Conservation (phyloP, 1,140 invertebrate species). For the Macrocentrus cingulum region DNA sequence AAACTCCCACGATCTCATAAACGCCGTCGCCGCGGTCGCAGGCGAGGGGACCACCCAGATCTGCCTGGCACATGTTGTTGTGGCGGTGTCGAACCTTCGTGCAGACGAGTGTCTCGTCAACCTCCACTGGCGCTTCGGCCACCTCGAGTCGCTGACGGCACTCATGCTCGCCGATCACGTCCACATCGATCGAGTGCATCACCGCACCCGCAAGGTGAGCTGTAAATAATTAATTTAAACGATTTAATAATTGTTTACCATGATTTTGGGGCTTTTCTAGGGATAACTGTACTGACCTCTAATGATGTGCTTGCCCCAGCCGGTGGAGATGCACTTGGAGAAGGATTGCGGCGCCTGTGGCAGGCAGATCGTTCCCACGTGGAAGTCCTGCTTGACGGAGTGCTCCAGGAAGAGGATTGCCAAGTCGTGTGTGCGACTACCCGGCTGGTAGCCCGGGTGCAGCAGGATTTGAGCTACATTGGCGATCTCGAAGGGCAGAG, state of each 20-base stretch:
- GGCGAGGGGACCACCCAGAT: slow-evolving; percentile 75
- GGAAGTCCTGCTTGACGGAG: slow-evolving; percentile 64
- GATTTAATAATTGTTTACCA: too few species aligned
- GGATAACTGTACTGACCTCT: slow-evolving; percentile 63
- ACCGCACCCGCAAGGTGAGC: slow-evolving; percentile 71
- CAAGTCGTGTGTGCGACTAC: slow-evolving; percentile 68
- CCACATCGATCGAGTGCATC: slow-evolving; percentile 73
- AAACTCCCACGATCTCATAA: slow-evolving; percentile 73
- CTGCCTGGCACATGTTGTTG: slow-evolving; percentile 64
- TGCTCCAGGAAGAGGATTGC: slow-evolving; percentile 72
- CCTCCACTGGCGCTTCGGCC: slow-evolving; percentile 33
- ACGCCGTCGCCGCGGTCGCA: slow-evolving; percentile 70
- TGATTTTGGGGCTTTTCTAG: too few species aligned
- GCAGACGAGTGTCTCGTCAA: slow-evolving; percentile 46
- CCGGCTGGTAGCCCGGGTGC: slow-evolving; percentile 72
- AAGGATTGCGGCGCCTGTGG: slow-evolving; percentile 46
- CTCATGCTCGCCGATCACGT: slow-evolving; percentile 63
- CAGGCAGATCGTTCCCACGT: slow-evolving; percentile 76
- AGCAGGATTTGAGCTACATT: slow-evolving; percentile 68
- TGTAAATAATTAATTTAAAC: slow-evolving; percentile 46
- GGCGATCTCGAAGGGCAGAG: slow-evolving; percentile 74
- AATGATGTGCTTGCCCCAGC: slow-evolving; percentile 79
- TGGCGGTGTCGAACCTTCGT: slow-evolving; percentile 40
- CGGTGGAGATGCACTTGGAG: slow-evolving; percentile 71
- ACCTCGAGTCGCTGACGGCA: slow-evolving; percentile 54